Evolutionary conservation across 2,888 invertebrate species (phyloP).

Genomic region (Drosophila yooni): DNA sequence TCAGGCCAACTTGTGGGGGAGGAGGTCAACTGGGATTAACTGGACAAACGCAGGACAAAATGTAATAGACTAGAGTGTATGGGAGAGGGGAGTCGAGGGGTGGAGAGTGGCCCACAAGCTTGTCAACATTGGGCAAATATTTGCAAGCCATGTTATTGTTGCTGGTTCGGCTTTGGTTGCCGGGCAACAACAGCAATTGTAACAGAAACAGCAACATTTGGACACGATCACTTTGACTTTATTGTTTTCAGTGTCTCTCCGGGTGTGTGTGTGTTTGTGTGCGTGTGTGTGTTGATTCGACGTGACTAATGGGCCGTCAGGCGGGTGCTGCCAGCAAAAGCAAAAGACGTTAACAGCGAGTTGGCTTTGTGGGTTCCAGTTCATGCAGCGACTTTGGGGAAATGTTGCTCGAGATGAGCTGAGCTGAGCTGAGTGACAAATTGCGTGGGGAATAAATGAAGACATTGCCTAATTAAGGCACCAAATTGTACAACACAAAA

Average conservation of each 20-base stretch:
- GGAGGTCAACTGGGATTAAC: background rate
- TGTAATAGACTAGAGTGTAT: conserved; percentile 3
- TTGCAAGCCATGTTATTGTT: conserved; percentile 59
- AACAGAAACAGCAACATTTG: conserved; percentile 65
- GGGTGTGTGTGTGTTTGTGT: conserved; percentile 10
- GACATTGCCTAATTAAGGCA: conserved; percentile 33
- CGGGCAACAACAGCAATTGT: conserved; percentile 30
- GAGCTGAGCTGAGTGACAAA: conserved; percentile 39
- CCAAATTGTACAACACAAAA: conserved; percentile 8
- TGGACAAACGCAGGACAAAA: background rate
- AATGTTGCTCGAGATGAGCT: conserved; percentile 39
- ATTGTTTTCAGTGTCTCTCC: conserved; percentile 71
- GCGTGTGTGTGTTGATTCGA: conserved; percentile 66
- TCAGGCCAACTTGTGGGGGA: conserved; percentile 38
- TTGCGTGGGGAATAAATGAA: conserved; percentile 48
- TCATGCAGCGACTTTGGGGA: conserved; percentile 29
- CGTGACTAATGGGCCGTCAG: conserved; percentile 75
- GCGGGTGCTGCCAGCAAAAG: conserved; percentile 43
- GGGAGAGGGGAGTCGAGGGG: background rate
- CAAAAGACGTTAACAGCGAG: conserved; percentile 34
- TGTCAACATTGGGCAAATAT: conserved; percentile 72
- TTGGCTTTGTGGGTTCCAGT: background rate
- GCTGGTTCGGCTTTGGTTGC: conserved; percentile 17
- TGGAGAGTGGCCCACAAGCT: conserved; percentile 56
- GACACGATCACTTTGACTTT: conserved; percentile 75